Conservation (phyloP, 2,113 vertebrate species). For the Eudyptes chrysolophus region DNA sequence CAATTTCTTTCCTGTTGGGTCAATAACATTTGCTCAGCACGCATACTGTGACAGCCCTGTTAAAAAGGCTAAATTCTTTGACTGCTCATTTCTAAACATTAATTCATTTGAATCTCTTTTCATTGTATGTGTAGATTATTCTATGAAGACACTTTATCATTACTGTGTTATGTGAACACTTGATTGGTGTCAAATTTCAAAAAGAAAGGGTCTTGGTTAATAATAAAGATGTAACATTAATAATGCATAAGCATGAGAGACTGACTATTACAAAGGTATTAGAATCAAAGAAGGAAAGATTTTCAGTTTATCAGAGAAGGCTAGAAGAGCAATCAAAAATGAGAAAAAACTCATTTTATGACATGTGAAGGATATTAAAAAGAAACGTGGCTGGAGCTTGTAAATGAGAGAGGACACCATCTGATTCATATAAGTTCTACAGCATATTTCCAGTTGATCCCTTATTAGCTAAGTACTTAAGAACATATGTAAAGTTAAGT, state of each 20-base stretch:
- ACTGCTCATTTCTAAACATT: neutral
- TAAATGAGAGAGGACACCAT: neutral
- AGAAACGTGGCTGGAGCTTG: neutral
- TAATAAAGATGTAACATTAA: neutral
- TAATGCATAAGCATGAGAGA: neutral
- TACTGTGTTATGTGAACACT: neutral
- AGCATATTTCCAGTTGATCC: neutral
- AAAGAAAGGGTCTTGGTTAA: neutral
- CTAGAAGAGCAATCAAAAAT: neutral
- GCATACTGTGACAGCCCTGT: neutral
- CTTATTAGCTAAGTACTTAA: neutral
- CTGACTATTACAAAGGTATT: neutral
- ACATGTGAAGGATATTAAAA: neutral
- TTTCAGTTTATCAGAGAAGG: neutral
- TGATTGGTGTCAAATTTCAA: neutral
- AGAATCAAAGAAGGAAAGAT: neutral
- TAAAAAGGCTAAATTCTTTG: neutral
- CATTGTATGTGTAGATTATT: neutral
- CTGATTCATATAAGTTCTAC: neutral
- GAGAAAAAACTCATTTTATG: neutral
- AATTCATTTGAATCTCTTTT: neutral
- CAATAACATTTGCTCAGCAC: neutral
- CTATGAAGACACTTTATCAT: neutral
- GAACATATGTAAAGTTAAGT: neutral
- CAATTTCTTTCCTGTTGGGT: neutral